These are phyloP conservation scores for Aradophagus sp. DNA, from an alignment of 1,140 invertebrate genomes.

Conservation along the genomic window DNA sequence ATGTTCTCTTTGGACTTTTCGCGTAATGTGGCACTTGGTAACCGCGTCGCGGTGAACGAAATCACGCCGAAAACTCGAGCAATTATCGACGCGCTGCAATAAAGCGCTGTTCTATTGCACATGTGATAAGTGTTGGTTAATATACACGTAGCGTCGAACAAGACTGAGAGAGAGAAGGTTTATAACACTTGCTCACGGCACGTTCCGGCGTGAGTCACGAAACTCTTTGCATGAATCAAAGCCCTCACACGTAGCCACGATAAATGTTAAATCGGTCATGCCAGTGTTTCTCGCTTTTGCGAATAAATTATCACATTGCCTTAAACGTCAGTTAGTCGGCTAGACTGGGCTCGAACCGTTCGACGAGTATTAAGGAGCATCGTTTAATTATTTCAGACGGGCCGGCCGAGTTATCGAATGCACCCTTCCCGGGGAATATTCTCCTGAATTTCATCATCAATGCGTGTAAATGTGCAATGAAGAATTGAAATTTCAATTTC, in stretches of 20 bases:
- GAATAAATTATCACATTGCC: slow-evolving; percentile 56
- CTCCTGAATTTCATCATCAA: no score
- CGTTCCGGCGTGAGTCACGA: slow-evolving; percentile 61
- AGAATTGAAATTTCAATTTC: no score
- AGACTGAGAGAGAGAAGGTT: no score
- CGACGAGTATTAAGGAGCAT: slow-evolving; percentile 15
- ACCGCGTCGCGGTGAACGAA: not conserved
- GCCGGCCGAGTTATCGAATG: no score
- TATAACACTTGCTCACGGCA: slow-evolving; percentile 63
- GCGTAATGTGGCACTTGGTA: no score
- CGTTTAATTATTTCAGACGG: slow-evolving; percentile 1
- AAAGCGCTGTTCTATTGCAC: slow-evolving; percentile 42
- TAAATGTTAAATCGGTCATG: slow-evolving; percentile 56
- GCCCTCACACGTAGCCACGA: slow-evolving; percentile 49
- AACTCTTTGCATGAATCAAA: slow-evolving; percentile 63
- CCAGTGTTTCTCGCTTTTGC: slow-evolving; percentile 46
- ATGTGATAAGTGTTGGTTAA: slow-evolving; percentile 65
- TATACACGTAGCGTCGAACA: slow-evolving; percentile 61
- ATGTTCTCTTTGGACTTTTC: slow-evolving; percentile 3
- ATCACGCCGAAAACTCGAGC: slow-evolving; percentile 23
- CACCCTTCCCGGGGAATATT: no score
- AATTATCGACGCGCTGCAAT: slow-evolving; percentile 42
- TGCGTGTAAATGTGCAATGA: no score
- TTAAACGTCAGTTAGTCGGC: slow-evolving; percentile 33
- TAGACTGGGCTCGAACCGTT: slow-evolving; percentile 28